These are phyloP conservation scores for Hyaena hyaena DNA, from an alignment of 2,113 vertebrate genomes.

Conservation along the genomic window DNA sequence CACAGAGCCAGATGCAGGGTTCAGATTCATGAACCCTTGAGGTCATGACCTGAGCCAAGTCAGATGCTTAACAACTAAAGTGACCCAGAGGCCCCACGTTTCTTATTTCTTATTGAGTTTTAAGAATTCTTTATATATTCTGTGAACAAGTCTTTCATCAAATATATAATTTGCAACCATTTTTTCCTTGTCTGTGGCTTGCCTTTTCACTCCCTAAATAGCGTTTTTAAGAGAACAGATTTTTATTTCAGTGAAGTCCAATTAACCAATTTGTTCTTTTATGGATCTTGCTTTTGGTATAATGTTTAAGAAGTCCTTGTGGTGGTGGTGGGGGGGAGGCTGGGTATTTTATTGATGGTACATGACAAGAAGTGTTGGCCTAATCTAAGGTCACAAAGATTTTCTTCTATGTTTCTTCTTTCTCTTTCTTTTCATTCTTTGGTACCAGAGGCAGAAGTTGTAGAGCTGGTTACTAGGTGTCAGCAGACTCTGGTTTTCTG, in stretches of 20 bases:
- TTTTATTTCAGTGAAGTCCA: not conserved
- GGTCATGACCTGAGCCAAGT: too few relatives aligned
- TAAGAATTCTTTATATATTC: not conserved
- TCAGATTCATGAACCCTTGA: too few relatives aligned
- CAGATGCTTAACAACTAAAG: too few relatives aligned
- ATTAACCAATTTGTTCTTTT: not conserved
- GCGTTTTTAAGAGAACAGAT: not conserved
- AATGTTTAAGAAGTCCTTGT: not conserved
- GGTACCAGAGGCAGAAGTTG: not conserved
- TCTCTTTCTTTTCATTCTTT: not conserved
- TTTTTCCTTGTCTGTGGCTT: not conserved
- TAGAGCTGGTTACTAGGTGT: not conserved
- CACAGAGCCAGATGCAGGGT: too few relatives aligned
- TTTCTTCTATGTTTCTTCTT: not conserved
- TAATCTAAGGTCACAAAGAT: not conserved
- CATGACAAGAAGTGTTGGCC: not conserved
- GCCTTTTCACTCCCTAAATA: not conserved
- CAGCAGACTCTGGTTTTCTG: not conserved
- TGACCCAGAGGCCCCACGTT: not conserved
- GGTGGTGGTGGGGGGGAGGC: too few relatives aligned
- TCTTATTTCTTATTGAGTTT: not conserved
- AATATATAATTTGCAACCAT: not conserved
- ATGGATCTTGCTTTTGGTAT: not conserved
- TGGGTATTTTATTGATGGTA: not conserved
- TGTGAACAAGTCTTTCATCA: not conserved